Base-by-base conservation (phyloP, 1,140 invertebrate species). In the Drosophila orena region DNA sequence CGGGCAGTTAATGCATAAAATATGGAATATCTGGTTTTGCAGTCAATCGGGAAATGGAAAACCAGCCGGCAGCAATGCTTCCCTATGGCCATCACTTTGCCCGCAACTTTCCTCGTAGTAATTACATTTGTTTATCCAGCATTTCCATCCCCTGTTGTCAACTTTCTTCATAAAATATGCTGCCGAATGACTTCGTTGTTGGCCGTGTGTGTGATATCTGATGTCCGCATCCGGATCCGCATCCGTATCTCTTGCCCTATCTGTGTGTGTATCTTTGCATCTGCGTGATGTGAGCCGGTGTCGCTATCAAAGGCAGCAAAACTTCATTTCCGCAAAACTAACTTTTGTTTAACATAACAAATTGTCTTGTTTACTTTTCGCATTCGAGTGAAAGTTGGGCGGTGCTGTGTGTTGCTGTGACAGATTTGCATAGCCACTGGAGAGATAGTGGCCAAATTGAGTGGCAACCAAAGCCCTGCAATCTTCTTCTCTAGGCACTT, bases 321-420 rank as follows among this genome's bases (percentile, higher is more conserved):
- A 88, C 83, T 89, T 88, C 77, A 89, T 88, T 88, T 88, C 84
- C 84, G 83, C 84, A 88, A 83, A 88, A 89, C 83, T 88, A 88
- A 88, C 83, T 88, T 89, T 88, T 79, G 83, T 77, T 88, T 83
- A 88, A 84, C 83, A 88, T 89, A 89, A 89, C 79, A 88, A 88
- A 88, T 88, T 88, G 84, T 89, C 72, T 88, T 89, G 83, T 88
- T 88, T 88, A 81, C 84, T 83, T 73, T 85, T 72, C 46, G 78
- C 58, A 76, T 86, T 58, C 62, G 64, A 84, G 77, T 70, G 64
- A 75, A 76, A 81, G 75, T 85, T 37, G 52, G 73, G 71, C 66
- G 57, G 75, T 64, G 66, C 66, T 57, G 58, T 64, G 54, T 70
- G 43, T n/a, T n/a, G 60, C 22, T 58, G 47, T 58, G 47, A 75